Evolutionary conservation across 2,113 vertebrate species (phyloP), one percentile per base, ranked within the genome.

Genomic region (Ciconia boyciana): DNA sequence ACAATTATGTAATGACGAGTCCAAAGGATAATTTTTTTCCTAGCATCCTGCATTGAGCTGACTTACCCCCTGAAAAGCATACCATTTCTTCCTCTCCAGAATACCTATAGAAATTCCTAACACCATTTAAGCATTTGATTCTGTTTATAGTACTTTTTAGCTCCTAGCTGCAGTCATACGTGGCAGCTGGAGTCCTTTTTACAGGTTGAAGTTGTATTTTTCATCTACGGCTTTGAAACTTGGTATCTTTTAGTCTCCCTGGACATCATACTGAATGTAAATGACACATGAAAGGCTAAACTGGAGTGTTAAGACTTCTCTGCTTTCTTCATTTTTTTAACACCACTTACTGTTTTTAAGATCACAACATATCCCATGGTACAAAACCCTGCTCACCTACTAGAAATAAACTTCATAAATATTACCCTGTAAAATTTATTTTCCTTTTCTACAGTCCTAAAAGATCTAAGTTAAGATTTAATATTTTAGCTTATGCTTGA

Each of bases 61-160:
- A 32, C 21, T n/a, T 10, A 43, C 3, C 43, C 82, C 49, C 25
- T 11, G 14, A 34, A 26, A n/a, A 49, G 13, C 54, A 51, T 24
- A 32, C 12, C 4, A 4, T 10, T 44, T 48, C 58, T 31, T 46
- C 79, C 31, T 60, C 70, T 41, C 52, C n/a, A 18, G 43, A 57
- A 55, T 26, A 79, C 65, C 69, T 36, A 9, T 4, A 22, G 79
- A 43, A 52, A 72, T 19, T n/a, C 79, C 57, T 51, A 83, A 28
- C 20, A 22, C 20, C 8, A 41, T 12, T 49, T 18, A 36, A 24
- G 21, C 18, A 4, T 19, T 60, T 6, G 0, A 6, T 1, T 39
- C 69, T 44, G 48, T 65, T 74, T 39, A 13, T 5, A 61, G 19
- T 9, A 15, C 34, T 36, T 49, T 49, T 36, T 6, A 52, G n/a